Evolutionary conservation across 2,113 vertebrate genomes (phyloP), one percentile per base, ranked within the genome.

Genomic region (Oreotrochilus melanogaster): DNA sequence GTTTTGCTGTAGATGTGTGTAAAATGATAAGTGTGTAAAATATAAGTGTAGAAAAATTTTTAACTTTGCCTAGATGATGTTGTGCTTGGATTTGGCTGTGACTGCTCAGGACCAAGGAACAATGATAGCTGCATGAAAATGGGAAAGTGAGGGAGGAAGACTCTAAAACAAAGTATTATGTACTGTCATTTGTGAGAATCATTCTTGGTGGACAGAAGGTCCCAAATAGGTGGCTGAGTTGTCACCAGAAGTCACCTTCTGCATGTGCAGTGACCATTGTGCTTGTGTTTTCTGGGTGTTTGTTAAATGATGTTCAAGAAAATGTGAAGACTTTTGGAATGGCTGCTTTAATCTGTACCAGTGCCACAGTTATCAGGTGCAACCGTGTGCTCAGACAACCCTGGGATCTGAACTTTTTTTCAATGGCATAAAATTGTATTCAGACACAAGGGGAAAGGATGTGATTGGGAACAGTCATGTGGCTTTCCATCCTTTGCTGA

Each of bases 161-260:
- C 27, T 53, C 39, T 6, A 11, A 48, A 78, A 21, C 2, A 0
- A 18, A 21, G 10, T 0, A 0, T n/a, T 31, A 6, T 31, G 6
- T 48, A 7, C 14, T 39, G 28, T 15, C 18, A 50, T 47, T 37
- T 37, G 25, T 27, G 76, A 72, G 7, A 87, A 3, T 14, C 6
- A 22, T 5, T 28, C 35, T 48, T 28, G 6, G 27, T 6, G 45
- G 30, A 2, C 6, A 1, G 10, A 14, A 57, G 24, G 27, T 88
- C 8, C 64, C 13, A 5, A 33, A 4, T 0, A 28, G 24, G 62
- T 22, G 39, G 7, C 72, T 53, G 48, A 72, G 30, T 1, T 88
- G 45, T 50, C 31, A 33, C n/a, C 45, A 45, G 58, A n/a, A 73
- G 28, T 66, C 60, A 21, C 11, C 5, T 78, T 75, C 39, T 86